Evolutionary conservation across 2,888 invertebrate species (phyloP).

Genomic region (Pseudococcus viburni): DNA sequence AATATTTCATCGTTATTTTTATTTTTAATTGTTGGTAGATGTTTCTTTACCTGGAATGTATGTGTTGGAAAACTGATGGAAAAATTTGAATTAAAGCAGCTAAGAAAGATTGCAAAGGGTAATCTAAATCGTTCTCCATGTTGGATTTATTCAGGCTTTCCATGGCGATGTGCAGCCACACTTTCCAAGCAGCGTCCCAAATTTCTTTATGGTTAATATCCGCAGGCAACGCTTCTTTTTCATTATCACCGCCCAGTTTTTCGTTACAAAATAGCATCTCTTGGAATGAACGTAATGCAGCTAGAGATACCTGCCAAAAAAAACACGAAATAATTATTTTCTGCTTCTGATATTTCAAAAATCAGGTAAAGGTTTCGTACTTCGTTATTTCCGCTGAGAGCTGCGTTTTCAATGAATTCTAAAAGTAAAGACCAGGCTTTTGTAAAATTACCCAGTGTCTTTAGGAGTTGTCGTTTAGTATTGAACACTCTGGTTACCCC

Average conservation of each 20-base stretch:
- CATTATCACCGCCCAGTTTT: constrained; percentile 69
- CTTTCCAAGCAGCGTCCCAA: constrained; percentile 88
- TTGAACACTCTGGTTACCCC: constrained; percentile 96
- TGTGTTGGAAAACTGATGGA: constrained; percentile 93
- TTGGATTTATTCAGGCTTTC: constrained; percentile 73
- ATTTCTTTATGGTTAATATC: constrained; percentile 72
- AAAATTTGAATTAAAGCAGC: constrained; percentile 96
- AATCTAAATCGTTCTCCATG: constrained; percentile 77
- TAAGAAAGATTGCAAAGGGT: constrained; percentile 93
- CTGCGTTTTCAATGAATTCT: constrained; percentile 94
- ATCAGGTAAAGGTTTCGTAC: constrained; percentile 71
- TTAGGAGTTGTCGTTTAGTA: constrained; percentile 87
- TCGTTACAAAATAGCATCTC: constrained; percentile 87
- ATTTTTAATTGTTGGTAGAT: background rate
- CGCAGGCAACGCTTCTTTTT: background rate
- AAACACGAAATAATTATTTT: background rate
- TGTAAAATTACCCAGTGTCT: constrained; percentile 90
- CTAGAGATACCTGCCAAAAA: constrained; percentile 82
- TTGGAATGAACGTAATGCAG: constrained; percentile 96
- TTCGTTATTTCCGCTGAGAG: constrained; percentile 93
- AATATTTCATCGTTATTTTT: background rate
- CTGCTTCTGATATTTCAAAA: background rate
- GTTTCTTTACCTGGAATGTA: constrained; percentile 77
- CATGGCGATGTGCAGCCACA: constrained; percentile 90
- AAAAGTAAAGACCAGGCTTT: constrained; percentile 94